These are phyloP conservation scores for Sitta carolinensis DNA, from an alignment of 2,797 vertebrate genomes.

Conservation along the genomic window DNA sequence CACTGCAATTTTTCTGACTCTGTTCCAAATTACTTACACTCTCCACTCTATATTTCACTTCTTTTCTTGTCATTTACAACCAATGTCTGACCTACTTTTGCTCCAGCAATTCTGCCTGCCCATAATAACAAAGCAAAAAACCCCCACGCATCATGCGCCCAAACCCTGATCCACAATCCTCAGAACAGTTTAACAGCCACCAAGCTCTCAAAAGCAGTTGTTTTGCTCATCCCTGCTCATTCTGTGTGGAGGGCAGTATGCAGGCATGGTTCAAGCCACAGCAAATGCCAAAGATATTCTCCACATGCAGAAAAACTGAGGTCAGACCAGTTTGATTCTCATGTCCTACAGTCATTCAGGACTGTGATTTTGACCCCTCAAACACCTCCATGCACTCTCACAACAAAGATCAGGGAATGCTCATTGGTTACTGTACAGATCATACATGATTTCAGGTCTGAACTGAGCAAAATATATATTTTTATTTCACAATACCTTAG, in stretches of 20 bases:
- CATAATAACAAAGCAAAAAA: not conserved
- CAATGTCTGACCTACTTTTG: not conserved
- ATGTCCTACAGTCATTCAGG: not conserved
- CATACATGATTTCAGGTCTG: not conserved
- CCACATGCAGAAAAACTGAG: not conserved
- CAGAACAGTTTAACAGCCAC: not conserved
- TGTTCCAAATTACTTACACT: not conserved
- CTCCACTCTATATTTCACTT: not conserved
- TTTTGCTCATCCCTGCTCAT: not conserved
- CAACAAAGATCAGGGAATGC: not conserved
- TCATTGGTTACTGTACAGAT: accelerated
- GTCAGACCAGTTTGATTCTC: not conserved
- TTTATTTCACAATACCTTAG: not conserved
- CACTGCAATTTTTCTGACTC: not conserved
- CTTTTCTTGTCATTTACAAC: not conserved
- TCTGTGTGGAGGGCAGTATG: not conserved
- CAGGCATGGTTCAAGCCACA: not conserved
- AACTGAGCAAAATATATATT: not conserved
- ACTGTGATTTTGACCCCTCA: not conserved
- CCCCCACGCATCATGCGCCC: accelerated
- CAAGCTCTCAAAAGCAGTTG: not conserved
- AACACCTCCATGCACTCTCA: accelerated
- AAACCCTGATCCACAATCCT: not conserved
- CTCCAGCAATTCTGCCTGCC: not conserved
- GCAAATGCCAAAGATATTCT: not conserved